Evolutionary conservation across 1,140 invertebrate species (phyloP), one percentile per base, ranked within the genome.

Genomic region (Ceratina australensis): DNA sequence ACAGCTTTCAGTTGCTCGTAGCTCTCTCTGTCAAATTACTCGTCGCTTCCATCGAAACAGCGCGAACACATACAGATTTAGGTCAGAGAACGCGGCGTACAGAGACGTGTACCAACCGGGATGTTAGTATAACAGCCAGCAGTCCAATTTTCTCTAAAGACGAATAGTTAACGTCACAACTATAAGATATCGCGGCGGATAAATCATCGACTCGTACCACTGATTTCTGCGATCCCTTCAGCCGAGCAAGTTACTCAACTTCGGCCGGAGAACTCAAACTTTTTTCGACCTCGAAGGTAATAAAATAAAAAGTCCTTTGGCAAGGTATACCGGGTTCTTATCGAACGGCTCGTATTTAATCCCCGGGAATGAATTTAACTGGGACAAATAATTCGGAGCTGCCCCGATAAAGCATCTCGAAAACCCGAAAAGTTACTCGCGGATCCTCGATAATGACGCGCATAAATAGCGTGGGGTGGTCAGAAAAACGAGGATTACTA

Each of bases 61-160:
- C 59, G 18, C 18, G 26, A 22, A 63, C 54, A 28, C 26, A 59
- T 3, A 16, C 24, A 72, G 18, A 60, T 72, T 72, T 52, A 47
- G 18, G 47, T 72, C 69, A 49, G 50, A 52, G 42, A 52, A 28
- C 24, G n/a, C 3, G 47, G 7, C 24, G 5, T 20, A 28, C 42
- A 42, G 54, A 28, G 61, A 24, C 15, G 59, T 72, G 16, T 49
- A 60, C 56, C 56, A 16, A 50, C 12, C 54, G 13, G 12, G 69
- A 47, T 42, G 47, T 63, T 52, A 22, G 69, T 72, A 72, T 63
- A 72, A 60, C 28, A 61, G 42, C 69, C n/a, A 28, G 54, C 7
- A 42, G 47, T 61, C 59, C 57, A 61, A 63, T 63, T 33, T 59
- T 33, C 24, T 33, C 47, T 20, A 49, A 72, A 63, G n/a, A 33